These are phyloP conservation scores for Saccostrea glomerata DNA, from an alignment of 1,140 invertebrate genomes.

Conservation along the genomic window DNA sequence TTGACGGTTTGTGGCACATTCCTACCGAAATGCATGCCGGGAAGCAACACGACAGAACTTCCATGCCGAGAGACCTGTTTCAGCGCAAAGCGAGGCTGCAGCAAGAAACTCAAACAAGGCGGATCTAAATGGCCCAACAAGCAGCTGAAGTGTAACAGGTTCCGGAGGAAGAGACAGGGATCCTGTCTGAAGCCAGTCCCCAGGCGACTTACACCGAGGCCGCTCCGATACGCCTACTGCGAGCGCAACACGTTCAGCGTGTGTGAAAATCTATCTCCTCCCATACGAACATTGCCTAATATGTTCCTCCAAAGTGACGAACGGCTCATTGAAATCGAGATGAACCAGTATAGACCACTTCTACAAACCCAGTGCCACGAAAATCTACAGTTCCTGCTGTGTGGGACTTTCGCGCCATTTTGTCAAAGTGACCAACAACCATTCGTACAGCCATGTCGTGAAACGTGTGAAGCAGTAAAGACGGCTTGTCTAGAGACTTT, in stretches of 20 bases:
- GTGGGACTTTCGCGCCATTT: conserved; percentile 63
- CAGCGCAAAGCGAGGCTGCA: conserved; percentile 58
- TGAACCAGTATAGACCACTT: conserved; percentile 55
- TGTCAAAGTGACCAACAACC: conserved; percentile 52
- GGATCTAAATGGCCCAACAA: conserved; percentile 55
- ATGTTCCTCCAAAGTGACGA: conserved; percentile 61
- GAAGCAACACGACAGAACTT: neutral
- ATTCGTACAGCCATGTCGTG: conserved; percentile 62
- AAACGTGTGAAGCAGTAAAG: conserved; percentile 62
- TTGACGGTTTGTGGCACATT: conserved; percentile 62
- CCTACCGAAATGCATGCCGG: conserved; percentile 63
- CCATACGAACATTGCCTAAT: conserved; percentile 59
- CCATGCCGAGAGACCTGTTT: conserved; percentile 66
- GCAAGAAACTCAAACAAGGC: conserved; percentile 34
- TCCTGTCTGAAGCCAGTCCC: conserved; percentile 50
- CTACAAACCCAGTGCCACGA: conserved; percentile 51
- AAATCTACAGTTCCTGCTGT: conserved; percentile 60
- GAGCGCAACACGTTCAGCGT: conserved; percentile 53
- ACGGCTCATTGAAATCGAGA: conserved; percentile 54
- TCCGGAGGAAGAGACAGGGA: conserved; percentile 34
- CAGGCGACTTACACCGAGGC: neutral
- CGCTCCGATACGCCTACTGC: conserved; percentile 47
- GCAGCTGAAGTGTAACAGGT: conserved; percentile 59
- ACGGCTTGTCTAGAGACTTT: conserved; percentile 50
- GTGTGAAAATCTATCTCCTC: conserved; percentile 57